A percentile compares a stretch with the other conserved stretches of the same genome.
Conservation (phyloP, 2,113 vertebrate genomes). For the Nettapus auritus region DNA sequence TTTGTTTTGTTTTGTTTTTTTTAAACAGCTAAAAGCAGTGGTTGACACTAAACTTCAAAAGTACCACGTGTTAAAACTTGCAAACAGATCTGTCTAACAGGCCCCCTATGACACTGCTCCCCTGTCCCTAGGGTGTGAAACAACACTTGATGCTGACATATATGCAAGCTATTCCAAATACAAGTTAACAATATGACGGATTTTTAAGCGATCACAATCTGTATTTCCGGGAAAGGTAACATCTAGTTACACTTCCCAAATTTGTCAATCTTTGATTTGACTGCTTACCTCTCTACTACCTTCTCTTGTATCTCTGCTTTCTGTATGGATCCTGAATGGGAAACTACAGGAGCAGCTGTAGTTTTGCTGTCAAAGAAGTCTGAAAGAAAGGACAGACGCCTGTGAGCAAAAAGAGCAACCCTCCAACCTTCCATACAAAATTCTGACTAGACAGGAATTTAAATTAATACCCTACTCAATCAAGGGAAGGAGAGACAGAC, state of each 20-base stretch:
- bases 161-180: background rate
- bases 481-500: background rate
- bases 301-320: slow-evolving; percentile 87
- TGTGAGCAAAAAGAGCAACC: background rate
- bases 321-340: slow-evolving; percentile 91
- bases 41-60: background rate
- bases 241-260: background rate
- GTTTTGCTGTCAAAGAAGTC: slow-evolving; percentile 87
- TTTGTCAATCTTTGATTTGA: background rate
- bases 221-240: background rate
- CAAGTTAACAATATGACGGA: background rate
- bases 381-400: background rate
- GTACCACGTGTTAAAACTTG: background rate
- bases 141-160: background rate
- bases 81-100: background rate
- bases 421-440: background rate
- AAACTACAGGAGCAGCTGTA: slow-evolving; percentile 76
- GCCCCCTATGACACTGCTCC: background rate
- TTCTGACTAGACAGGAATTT: background rate
- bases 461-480: background rate
- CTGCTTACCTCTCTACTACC: slow-evolving; percentile 76
- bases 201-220: background rate
- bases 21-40: background rate
- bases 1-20: background rate
- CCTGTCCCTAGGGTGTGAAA: background rate